Evolutionary conservation across 2,888 invertebrate genomes (phyloP).

Genomic region (Elgonia sp.): DNA sequence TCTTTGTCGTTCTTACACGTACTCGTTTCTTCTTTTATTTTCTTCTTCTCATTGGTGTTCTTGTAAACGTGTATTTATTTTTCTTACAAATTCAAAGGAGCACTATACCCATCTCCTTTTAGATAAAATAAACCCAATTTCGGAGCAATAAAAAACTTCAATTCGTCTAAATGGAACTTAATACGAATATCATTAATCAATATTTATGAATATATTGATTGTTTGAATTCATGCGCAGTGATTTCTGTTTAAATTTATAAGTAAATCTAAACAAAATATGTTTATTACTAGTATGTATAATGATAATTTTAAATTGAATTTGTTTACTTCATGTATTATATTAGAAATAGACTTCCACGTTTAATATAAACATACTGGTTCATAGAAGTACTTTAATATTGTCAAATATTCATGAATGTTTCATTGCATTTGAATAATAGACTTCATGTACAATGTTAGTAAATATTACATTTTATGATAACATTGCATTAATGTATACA

Average conservation of each 20-base stretch:
- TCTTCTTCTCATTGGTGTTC: neutral
- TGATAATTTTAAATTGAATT: conserved; percentile 70
- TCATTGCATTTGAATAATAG: conserved; percentile 45
- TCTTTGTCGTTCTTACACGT: conserved; percentile 31
- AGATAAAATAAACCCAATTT: no score
- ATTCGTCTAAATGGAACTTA: no score
- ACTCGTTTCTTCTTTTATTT: neutral
- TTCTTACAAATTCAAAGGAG: conserved; percentile 53
- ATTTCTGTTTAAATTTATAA: no score
- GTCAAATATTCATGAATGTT: conserved; percentile 56
- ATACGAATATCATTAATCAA: no score
- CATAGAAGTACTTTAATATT: conserved; percentile 1
- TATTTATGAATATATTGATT: no score
- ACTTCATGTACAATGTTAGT: conserved; percentile 15
- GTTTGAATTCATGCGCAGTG: no score
- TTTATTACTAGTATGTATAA: no score
- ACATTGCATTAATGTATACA: neutral
- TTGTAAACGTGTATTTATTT: conserved; percentile 19
- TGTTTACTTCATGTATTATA: neutral
- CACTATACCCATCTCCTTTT: no score
- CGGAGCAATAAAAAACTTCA: no score
- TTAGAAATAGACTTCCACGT: conserved; percentile 41
- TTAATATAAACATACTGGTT: conserved; percentile 58
- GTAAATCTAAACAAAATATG: no score
- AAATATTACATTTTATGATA: conserved; percentile 34